Percentiles rank a stretch among this genome's conserved stretches.
Evolutionary conservation across 2,113 vertebrate genomes (phyloP).

Genomic region (Mustelus asterias): DNA sequence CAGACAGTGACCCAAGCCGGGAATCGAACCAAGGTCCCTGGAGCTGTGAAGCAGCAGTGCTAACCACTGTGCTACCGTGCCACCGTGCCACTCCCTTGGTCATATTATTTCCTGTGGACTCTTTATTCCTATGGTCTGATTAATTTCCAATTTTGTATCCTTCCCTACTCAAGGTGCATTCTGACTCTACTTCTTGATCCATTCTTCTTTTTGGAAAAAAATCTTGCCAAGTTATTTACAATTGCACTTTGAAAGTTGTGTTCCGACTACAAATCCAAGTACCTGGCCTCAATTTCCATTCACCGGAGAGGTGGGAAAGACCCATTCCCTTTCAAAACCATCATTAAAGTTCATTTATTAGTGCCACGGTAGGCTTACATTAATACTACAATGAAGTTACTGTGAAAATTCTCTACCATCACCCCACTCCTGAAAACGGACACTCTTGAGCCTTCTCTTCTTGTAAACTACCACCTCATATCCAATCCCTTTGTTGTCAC

Average conservation of each 20-base stretch:
- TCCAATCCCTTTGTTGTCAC: background rate
- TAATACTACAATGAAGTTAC: no score
- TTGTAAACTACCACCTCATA: background rate
- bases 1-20: no score
- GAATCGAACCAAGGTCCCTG: no score
- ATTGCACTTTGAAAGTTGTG: no score
- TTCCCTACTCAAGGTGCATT: background rate
- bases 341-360: background rate
- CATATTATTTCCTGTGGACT: background rate
- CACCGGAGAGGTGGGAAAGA: no score
- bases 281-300: no score
- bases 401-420: no score
- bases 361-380: no score
- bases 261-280: no score
- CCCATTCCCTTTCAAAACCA: background rate
- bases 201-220: background rate
- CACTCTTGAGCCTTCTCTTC: background rate
- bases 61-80: no score
- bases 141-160: background rate
- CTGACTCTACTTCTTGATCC: background rate
- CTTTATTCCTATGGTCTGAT: background rate
- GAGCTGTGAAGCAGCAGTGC: no score
- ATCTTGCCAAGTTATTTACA: background rate
- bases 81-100: no score
- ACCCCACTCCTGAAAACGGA: background rate